Base-by-base conservation (phyloP, 2,113 vertebrate species). In the Brachyhypopomus occidentalis region DNA sequence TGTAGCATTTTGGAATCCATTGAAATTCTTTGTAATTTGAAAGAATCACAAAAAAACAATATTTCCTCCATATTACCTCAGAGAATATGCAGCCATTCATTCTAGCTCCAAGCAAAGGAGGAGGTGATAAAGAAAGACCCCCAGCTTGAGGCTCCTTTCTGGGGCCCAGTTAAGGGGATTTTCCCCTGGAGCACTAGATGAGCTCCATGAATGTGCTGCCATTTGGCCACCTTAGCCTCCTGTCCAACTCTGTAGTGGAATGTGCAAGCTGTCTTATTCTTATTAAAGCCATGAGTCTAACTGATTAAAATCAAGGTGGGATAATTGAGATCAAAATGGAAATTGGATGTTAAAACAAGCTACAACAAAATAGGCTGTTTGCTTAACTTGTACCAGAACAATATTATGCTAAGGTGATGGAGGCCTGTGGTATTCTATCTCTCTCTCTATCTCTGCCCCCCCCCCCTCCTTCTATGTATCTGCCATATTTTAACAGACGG, bases 81-180 rank as follows among this genome's bases (percentile, higher is more conserved):
- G 11, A n/a, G 27, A 34, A 41, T 19, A 70, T 41, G 19, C 34
- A 38, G 34, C 34, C n/a, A 70, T 70, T 19, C 30, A 0, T 38
- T 70, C 16, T 30, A 66, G 63, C 63, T 70, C 34, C 34, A 69
- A 17, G 17, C 30, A 38, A 69, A 69, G 2, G 64, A 2, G 7
- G 34, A 41, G 34, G 1, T 41, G 20, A 4, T 41, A 69, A 79
- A 59, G 12, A 45, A 41, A 48, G 48, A 25, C 62, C 52, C 75
- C 45, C 63, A 74, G 38, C 76, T 67, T 23, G 34, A 78, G 17
- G 38, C 45, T n/a, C 45, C 14, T 55, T 36, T 60, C 56, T 62
- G 77, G 63, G 77, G 82, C 72, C 83, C n/a, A 0, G 64, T 63
- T 41, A 52, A 62, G 72, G 82, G 83, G 64, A 77, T 36, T 82